phyloP scores from a whole-genome alignment of 2,113 vertebrate genomes.

The Dicentrarchus labrax region DNA sequence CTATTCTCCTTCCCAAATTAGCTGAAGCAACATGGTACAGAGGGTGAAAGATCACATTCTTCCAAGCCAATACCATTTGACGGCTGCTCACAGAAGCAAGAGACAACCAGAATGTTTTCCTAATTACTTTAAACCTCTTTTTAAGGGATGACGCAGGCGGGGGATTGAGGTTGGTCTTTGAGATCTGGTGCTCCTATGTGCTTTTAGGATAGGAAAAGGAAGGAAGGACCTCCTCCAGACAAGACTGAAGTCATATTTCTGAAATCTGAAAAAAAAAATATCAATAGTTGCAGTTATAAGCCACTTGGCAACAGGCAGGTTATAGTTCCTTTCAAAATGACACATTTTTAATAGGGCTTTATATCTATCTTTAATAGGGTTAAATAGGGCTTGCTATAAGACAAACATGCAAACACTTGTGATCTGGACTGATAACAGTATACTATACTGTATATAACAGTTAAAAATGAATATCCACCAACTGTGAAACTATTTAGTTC shows the following conservation, averaged over 20 bases:
- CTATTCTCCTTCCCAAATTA: constrained; percentile 56
- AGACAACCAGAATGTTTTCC: constrained; percentile 66
- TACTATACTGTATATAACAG: background rate
- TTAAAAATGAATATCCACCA: background rate
- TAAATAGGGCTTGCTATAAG: no score
- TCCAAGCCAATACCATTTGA: constrained; percentile 53
- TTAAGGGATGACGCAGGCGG: constrained; percentile 47
- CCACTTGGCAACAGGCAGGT: no score
- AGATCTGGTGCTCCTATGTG: background rate
- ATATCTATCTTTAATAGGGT: no score
- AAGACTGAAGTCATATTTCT: constrained; percentile 30
- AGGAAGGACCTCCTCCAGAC: constrained; percentile 33
- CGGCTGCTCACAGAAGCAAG: constrained; percentile 54
- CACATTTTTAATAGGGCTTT: no score
- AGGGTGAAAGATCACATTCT: constrained; percentile 57
- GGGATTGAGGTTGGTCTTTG: constrained; percentile 32
- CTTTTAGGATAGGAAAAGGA: constrained; percentile 22
- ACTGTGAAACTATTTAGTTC: background rate
- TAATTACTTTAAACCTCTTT: constrained; percentile 64
- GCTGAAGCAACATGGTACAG: constrained; percentile 33
- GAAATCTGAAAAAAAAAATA: background rate
- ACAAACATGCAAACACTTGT: background rate
- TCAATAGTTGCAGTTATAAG: no score
- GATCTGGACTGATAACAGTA: no score
- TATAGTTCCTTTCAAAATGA: no score